Evolutionary conservation across 2,113 vertebrate species (phyloP).

Genomic region (Rhegmatorhina hoffmannsi): DNA sequence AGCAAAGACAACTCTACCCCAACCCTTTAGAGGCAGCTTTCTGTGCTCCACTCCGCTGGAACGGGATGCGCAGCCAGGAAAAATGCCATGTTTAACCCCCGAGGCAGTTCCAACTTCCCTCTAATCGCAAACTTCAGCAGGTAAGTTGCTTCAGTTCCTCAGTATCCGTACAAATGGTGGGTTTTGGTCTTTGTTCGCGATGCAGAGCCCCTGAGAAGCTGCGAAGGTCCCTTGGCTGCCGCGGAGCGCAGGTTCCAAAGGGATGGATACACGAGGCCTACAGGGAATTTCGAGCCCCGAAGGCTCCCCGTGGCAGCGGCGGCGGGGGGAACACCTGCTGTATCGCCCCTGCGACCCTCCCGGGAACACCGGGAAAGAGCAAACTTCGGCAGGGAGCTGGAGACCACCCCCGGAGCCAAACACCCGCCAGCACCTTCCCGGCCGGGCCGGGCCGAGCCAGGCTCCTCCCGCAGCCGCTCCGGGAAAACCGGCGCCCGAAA

Average conservation of each 20-base stretch:
- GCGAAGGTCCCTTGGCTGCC: not conserved
- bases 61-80: not conserved
- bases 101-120: not conserved
- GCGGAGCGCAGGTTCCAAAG: conserved; percentile 16
- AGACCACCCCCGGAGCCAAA: not conserved
- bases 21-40: not conserved
- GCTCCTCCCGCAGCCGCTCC: not conserved
- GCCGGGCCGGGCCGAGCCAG: not conserved
- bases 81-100: not conserved
- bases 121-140: not conserved
- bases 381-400: not conserved
- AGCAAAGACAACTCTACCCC: not conserved
- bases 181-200: not conserved
- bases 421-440: not conserved
- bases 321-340: not conserved
- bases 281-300: not conserved
- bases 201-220: not conserved
- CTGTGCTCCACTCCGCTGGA: not conserved
- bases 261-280: conserved; percentile 41
- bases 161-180: not conserved
- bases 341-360: not conserved
- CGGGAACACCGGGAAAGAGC: not conserved
- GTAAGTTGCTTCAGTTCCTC: not conserved
- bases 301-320: not conserved
- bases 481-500: not conserved